Conservation (phyloP, 2,113 vertebrate species). For the Ceratotherium simum region DNA sequence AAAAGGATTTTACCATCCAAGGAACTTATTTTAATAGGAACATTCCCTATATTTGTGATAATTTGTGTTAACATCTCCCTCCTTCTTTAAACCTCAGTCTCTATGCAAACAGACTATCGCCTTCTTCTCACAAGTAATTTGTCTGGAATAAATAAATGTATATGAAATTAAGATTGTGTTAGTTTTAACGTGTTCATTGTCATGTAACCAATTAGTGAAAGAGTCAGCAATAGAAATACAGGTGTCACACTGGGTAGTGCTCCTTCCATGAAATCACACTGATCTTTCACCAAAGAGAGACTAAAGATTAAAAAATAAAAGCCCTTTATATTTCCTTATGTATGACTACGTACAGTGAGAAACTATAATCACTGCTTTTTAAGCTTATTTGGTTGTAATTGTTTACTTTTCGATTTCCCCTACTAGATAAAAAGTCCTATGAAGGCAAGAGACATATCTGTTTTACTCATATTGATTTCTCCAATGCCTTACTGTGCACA, state of each 20-base stretch:
- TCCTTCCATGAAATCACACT: not conserved
- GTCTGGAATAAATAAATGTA: not conserved
- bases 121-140: not conserved
- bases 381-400: not conserved
- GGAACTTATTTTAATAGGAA: not conserved
- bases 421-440: constrained; percentile 12
- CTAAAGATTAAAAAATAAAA: not conserved
- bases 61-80: constrained; percentile 2
- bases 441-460: not conserved
- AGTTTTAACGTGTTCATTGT: not conserved
- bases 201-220: not conserved
- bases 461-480: constrained; percentile 19
- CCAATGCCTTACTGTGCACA: not conserved
- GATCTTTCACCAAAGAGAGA: not conserved
- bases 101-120: not conserved
- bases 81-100: not conserved
- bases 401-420: not conserved
- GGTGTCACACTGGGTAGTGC: not conserved
- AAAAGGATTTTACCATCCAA: not conserved
- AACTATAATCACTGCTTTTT: not conserved
- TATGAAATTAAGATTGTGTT: constrained; percentile 9
- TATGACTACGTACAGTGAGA: not conserved
- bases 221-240: not conserved
- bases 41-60: not conserved
- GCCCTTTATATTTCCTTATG: not conserved